Evolutionary conservation across 2,888 invertebrate species (phyloP), one percentile per base, ranked within the genome.

Genomic region (Allophyes oxyacanthae): DNA sequence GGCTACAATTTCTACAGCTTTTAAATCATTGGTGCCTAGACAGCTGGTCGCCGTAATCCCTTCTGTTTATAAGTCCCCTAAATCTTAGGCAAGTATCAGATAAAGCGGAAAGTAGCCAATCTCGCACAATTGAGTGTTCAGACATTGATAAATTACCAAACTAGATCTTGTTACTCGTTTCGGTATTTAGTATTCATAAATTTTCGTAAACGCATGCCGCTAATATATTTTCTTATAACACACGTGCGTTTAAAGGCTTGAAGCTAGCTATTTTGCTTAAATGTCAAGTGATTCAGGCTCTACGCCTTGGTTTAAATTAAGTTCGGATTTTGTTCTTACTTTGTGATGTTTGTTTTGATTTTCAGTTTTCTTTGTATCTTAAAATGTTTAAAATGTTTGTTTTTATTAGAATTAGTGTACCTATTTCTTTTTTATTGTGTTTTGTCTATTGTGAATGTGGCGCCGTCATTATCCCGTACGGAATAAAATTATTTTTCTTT

Each of bases 151-250:
- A 76, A 81, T 81, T 62, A 61, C 50, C 56, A 59, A 74, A 73
- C 71, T 71, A 63, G 73, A 72, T 77, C 71, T 74, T 64, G 76
- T 75, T 70, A 69, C 67, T 62, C 51, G 65, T 32, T 50, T 60
- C 56, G 52, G 63, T 76, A 74, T 77, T 78, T 77, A 72, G 71
- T 64, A 78, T 78, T 78, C 79, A 79, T 78, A 78, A 77, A 78
- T 73, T 75, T 73, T 48, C 60, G 68, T 64, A 49, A 78, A 78
- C 63, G 64, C 55, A 68, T 66, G 60, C 60, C 36, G 53, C 40
- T 69, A 65, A 69, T 76, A 72, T 67, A 74, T 75, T 75, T 64
- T 66, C 57, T 59, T 64, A 49, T 28, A 50, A 46, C 68, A 70
- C 77, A 69, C 71, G 63, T 69, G 75, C 77, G 60, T 54, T 42